These are phyloP conservation scores for Edolisoma coerulescens DNA, from an alignment of 2,113 vertebrate species.

Conservation along the genomic window DNA sequence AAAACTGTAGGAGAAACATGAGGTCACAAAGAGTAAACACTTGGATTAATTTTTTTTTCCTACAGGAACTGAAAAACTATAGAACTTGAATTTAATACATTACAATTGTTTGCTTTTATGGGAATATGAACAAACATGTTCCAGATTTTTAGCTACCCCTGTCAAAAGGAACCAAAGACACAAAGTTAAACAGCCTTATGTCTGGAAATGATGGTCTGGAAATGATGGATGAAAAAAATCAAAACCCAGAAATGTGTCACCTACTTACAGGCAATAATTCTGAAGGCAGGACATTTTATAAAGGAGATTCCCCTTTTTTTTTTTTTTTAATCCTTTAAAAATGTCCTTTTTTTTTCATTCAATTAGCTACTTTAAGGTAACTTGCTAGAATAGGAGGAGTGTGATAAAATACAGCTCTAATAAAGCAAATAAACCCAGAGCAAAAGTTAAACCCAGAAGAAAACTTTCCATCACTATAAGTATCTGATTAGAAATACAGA, in stretches of 20 bases:
- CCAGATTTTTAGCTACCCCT: not conserved
- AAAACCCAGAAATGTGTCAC: not conserved
- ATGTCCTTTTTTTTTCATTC: not conserved
- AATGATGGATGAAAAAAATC: not conserved
- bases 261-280: not conserved
- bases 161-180: not conserved
- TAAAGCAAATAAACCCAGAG: not conserved
- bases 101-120: not conserved
- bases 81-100: not conserved
- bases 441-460: not conserved
- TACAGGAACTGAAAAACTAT: not conserved
- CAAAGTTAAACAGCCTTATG: not conserved
- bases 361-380: not conserved
- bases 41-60: not conserved
- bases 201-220: not conserved
- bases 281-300: not conserved
- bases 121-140: not conserved
- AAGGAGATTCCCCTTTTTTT: not conserved
- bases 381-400: not conserved
- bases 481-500: not conserved
- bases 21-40: not conserved
- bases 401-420: not conserved
- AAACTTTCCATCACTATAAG: not conserved
- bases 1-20: not conserved
- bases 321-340: not conserved